These are phyloP conservation scores for Diarsia rubi DNA, from an alignment of 2,888 invertebrate species.

Conservation along the genomic window DNA sequence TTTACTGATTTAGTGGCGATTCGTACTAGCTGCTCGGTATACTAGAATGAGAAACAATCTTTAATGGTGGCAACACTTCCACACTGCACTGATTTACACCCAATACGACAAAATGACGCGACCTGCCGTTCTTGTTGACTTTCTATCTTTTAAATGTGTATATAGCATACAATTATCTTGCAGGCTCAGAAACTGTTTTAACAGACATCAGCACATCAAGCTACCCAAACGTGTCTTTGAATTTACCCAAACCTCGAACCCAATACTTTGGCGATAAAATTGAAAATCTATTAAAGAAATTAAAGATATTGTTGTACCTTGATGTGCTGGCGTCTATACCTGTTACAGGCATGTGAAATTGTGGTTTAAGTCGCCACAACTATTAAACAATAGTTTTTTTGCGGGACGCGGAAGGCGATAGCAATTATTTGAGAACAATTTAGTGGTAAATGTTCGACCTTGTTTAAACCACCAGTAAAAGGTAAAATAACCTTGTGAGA, in stretches of 20 bases:
- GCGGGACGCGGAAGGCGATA: constrained; percentile 53
- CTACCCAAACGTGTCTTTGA: too few species aligned
- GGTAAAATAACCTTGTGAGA: constrained; percentile 31
- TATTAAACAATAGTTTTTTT: constrained; percentile 55
- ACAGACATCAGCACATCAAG: too few species aligned
- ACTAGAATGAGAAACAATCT: constrained; percentile 27
- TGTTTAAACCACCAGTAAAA: constrained; percentile 43
- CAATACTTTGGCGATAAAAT: too few species aligned
- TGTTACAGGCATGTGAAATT: not conserved
- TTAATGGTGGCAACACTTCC: constrained; percentile 19
- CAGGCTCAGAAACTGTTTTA: not conserved
- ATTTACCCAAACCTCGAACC: too few species aligned
- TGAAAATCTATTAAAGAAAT: too few species aligned
- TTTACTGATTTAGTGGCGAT: constrained; percentile 33
- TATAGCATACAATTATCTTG: not conserved
- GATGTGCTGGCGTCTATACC: not conserved
- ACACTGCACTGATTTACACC: constrained; percentile 49
- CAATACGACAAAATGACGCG: constrained; percentile 6
- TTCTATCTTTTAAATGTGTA: constrained; percentile 9
- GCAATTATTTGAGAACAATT: constrained; percentile 44
- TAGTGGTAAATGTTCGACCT: constrained; percentile 53
- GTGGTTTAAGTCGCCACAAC: constrained; percentile 13
- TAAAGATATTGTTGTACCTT: too few species aligned
- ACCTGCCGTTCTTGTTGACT: constrained; percentile 11
- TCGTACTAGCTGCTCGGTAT: constrained; percentile 20